These are phyloP conservation scores for Opisthograptis luteolata DNA, from an alignment of 2,888 invertebrate genomes.

Conservation along the genomic window DNA sequence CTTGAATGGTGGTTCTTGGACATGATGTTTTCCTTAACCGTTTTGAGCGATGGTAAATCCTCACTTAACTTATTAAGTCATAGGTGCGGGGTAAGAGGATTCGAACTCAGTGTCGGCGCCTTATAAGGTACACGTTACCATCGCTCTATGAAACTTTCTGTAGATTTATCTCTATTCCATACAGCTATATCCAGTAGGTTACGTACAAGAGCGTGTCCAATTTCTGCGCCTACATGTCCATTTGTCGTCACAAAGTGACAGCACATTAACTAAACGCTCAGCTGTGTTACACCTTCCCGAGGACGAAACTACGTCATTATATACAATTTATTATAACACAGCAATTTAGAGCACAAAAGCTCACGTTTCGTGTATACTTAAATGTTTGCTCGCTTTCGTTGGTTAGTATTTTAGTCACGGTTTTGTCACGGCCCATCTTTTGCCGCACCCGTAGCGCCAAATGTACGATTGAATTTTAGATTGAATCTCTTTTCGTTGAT, in stretches of 20 bases:
- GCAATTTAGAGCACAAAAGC: conserved; percentile 31
- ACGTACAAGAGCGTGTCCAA: conserved; percentile 1
- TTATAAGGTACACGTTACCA: too few species aligned
- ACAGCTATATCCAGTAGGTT: neutral
- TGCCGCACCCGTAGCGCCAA: conserved; percentile 13
- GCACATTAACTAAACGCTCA: conserved; percentile 27
- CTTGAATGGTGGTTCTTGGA: too few species aligned
- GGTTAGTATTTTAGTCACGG: conserved; percentile 32
- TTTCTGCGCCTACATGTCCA: conserved; percentile 8
- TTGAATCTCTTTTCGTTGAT: conserved; percentile 17
- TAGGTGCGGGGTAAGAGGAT: too few species aligned
- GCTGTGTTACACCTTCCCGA: conserved; percentile 23
- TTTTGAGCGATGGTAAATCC: too few species aligned
- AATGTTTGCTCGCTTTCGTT: conserved; percentile 20
- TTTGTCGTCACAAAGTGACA: conserved; percentile 29
- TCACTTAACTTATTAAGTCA: too few species aligned
- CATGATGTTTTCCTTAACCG: too few species aligned
- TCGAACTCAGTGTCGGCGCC: too few species aligned
- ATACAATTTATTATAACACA: conserved; percentile 30
- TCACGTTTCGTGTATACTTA: conserved; percentile 25
- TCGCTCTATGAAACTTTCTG: too few species aligned
- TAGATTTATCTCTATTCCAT: too few species aligned
- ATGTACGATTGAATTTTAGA: conserved; percentile 22
- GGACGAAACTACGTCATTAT: conserved; percentile 23
- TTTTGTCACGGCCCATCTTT: conserved; percentile 11